phyloP scores from a whole-genome alignment of 2,888 invertebrate species.

The Calliphora vomitoria region DNA sequence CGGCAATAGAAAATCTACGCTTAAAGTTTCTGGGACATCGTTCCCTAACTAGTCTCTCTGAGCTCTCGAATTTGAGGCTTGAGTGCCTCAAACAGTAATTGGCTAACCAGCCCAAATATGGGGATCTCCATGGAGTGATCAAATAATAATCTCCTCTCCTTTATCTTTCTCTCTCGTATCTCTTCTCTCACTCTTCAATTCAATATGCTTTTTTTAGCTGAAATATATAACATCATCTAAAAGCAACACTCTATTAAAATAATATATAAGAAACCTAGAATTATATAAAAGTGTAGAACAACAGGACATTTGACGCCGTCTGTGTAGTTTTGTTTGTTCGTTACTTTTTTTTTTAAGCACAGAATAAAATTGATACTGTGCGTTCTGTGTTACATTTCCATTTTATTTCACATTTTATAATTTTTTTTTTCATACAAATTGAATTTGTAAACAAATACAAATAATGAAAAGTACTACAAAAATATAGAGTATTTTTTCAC shows the following conservation, averaged over 20 bases:
- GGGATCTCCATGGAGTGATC: no score
- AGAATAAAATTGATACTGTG: neutral
- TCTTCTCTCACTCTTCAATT: no score
- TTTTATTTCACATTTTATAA: slow-evolving; percentile 8
- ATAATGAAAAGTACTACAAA: slow-evolving; percentile 9
- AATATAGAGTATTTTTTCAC: neutral
- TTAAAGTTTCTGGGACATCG: no score
- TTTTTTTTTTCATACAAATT: slow-evolving; percentile 28
- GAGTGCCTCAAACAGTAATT: no score
- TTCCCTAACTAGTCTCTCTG: no score
- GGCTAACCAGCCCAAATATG: no score
- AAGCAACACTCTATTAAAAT: neutral
- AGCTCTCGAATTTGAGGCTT: no score
- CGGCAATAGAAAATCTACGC: no score
- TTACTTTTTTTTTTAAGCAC: neutral
- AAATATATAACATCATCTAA: no score
- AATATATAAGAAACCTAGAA: neutral
- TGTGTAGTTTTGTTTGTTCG: slow-evolving; percentile 4
- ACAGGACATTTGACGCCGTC: slow-evolving; percentile 53
- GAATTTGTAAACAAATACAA: slow-evolving; percentile 52
- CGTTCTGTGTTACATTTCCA: neutral
- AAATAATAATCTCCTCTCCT: no score
- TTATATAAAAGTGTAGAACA: slow-evolving; percentile 13
- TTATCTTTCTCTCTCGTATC: no score
- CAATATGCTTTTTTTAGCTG: no score